Conservation (phyloP, 2,797 vertebrate genomes). For the Hippopotamyrus pictus region DNA sequence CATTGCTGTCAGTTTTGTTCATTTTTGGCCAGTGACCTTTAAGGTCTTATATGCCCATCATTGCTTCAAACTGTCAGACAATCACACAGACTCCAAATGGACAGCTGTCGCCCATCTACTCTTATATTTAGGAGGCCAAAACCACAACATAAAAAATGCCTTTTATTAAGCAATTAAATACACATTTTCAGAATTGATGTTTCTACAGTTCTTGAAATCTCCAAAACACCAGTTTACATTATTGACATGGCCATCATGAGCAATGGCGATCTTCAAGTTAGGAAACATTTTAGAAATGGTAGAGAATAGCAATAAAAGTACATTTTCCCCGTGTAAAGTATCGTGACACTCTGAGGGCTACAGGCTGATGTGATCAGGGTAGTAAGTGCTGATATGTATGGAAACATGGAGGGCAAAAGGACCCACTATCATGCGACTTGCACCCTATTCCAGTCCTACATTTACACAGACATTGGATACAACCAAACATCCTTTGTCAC, state of each 20-base stretch:
- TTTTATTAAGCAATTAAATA: not conserved
- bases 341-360: not conserved
- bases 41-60: not conserved
- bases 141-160: slow-evolving; percentile 7
- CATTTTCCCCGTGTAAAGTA: not conserved
- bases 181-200: not conserved
- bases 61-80: not conserved
- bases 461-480: not conserved
- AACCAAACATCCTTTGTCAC: not conserved
- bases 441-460: not conserved
- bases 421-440: not conserved
- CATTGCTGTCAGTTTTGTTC: slow-evolving; percentile 4
- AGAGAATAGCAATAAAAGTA: not conserved
- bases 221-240: slow-evolving; percentile 15
- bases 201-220: not conserved
- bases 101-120: not conserved
- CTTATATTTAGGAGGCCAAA: not conserved
- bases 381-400: not conserved
- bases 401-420: not conserved
- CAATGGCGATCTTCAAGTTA: not conserved
- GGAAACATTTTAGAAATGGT: not conserved
- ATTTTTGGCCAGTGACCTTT: slow-evolving; percentile 7
- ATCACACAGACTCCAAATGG: not conserved
- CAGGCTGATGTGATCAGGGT: not conserved
- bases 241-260: slow-evolving; percentile 7